Conservation (phyloP, 1,140 invertebrate species). For the Procambarus clarkii region DNA sequence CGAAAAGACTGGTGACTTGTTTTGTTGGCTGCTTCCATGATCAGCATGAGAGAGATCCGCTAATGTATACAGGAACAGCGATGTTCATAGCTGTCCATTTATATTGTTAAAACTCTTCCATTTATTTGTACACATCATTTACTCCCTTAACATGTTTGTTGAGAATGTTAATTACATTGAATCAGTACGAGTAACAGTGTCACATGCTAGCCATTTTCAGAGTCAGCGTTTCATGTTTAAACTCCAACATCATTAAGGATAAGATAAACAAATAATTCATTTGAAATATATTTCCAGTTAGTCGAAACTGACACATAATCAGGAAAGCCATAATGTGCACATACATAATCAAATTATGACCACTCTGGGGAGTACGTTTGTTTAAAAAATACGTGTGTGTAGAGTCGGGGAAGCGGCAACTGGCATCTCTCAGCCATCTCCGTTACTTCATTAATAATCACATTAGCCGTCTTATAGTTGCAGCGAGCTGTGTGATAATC, state of each 20-base stretch:
- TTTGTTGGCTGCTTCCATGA: too few species aligned
- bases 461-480: neutral
- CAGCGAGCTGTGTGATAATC: neutral
- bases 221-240: too few species aligned
- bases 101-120: too few species aligned
- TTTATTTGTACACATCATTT: too few species aligned
- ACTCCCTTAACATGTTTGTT: too few species aligned
- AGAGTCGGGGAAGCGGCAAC: neutral
- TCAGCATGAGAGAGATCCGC: too few species aligned
- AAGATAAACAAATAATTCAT: neutral
- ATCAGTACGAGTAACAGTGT: too few species aligned
- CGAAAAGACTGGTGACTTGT: too few species aligned
- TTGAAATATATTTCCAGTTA: constrained; percentile 44
- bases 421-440: neutral
- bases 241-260: neutral
- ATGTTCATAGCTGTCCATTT: too few species aligned
- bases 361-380: neutral
- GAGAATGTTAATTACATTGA: too few species aligned
- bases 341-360: neutral
- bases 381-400: neutral
- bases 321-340: constrained; percentile 31
- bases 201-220: too few species aligned
- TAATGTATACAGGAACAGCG: too few species aligned
- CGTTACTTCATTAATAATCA: neutral
- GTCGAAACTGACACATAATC: constrained; percentile 48